These are phyloP conservation scores for Rhynchomys soricoides DNA, from an alignment of 2,113 vertebrate species.

Conservation along the genomic window DNA sequence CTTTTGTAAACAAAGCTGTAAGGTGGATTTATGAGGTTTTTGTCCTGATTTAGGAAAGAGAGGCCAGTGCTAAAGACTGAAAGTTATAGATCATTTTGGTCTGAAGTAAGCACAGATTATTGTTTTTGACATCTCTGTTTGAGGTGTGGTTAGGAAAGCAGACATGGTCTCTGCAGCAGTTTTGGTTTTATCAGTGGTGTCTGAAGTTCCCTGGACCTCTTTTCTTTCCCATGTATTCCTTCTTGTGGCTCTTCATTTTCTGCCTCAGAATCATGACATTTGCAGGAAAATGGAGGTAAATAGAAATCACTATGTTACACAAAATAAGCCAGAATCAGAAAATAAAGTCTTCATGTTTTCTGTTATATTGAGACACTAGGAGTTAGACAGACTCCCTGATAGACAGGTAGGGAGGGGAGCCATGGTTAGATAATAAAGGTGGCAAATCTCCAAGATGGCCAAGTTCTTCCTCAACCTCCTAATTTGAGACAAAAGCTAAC, in stretches of 20 bases:
- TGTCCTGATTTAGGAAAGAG: constrained; percentile 14
- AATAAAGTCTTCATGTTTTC: not conserved
- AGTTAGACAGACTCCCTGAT: not conserved
- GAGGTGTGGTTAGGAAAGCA: not conserved
- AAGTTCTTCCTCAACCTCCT: not conserved
- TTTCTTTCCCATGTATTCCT: not conserved
- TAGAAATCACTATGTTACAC: not conserved
- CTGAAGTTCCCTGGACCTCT: not conserved
- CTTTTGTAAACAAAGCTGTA: constrained; percentile 12
- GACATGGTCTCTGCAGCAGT: not conserved
- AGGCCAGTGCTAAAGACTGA: not conserved
- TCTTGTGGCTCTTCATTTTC: not conserved
- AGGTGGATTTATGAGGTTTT: not conserved
- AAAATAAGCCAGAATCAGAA: not conserved
- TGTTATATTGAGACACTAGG: not conserved
- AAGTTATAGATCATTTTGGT: not conserved
- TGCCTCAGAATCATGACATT: not conserved
- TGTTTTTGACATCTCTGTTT: not conserved
- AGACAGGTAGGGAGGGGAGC: not conserved
- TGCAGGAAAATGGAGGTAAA: not conserved
- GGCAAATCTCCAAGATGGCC: not conserved
- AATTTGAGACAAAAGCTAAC: not conserved
- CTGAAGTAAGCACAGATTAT: not conserved
- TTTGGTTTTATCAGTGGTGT: not conserved
- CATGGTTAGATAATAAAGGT: not conserved